Percentiles rank a stretch among this genome's conserved stretches.
phyloP scores from a whole-genome alignment of 2,888 invertebrate genomes.

The Drosophila histrio region DNA sequence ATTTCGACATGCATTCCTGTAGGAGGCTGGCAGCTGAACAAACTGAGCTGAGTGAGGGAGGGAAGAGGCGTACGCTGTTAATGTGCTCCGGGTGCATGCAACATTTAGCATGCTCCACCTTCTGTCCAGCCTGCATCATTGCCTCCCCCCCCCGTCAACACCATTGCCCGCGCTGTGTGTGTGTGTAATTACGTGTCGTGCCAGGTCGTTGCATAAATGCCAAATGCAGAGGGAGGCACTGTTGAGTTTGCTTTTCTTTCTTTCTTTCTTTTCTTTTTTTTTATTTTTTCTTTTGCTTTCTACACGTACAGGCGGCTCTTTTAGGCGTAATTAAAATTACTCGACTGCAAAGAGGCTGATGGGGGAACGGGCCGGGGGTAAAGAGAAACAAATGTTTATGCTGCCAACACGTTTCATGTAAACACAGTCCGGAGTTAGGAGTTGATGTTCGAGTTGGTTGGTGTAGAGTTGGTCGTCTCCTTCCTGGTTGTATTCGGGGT shows the following conservation, averaged over 20 bases:
- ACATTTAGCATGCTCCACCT: constrained; percentile 70
- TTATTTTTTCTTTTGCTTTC: constrained; percentile 52
- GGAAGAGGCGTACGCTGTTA: constrained; percentile 64
- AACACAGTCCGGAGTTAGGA: constrained; percentile 49
- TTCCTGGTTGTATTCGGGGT: constrained; percentile 40
- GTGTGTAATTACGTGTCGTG: constrained; percentile 63
- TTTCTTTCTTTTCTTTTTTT: constrained; percentile 26
- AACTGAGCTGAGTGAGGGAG: constrained; percentile 28
- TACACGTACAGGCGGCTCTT: constrained; percentile 69
- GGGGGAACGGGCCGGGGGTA: background rate
- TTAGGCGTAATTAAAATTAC: constrained; percentile 80
- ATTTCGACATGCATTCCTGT: constrained; percentile 44
- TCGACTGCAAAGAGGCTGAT: constrained; percentile 54
- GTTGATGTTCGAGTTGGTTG: constrained; percentile 26
- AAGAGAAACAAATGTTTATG: constrained; percentile 65
- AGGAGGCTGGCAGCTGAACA: constrained; percentile 42
- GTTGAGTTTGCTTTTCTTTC: constrained; percentile 20
- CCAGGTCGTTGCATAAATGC: constrained; percentile 69
- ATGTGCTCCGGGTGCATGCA: constrained; percentile 73
- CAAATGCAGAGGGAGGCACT: constrained; percentile 29
- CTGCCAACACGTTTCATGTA: constrained; percentile 73
- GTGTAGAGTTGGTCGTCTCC: constrained; percentile 16
- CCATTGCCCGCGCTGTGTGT: background rate
- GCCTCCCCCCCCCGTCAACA: background rate
- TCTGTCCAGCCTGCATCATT: constrained; percentile 24